Percentiles rank a stretch among this genome's conserved stretches.
These are phyloP conservation scores for Schizopygopsis pylzovi DNA, from an alignment of 2,797 vertebrate species.

Conservation along the genomic window DNA sequence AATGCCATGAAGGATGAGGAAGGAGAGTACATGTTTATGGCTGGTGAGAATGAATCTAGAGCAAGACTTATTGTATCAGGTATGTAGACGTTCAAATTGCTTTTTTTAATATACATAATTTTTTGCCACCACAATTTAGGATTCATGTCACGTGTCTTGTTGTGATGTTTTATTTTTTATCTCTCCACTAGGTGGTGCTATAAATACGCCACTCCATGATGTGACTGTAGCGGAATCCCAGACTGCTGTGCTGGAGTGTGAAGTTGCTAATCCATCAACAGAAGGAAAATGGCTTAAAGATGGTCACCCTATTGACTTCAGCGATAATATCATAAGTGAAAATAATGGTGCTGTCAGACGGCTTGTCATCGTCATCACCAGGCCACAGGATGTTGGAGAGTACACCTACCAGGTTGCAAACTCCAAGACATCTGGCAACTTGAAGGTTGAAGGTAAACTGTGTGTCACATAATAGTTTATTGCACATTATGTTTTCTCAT, in stretches of 20 bases:
- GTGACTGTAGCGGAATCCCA: constrained; percentile 94
- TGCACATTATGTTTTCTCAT: background rate
- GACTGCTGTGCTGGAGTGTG: constrained; percentile 89
- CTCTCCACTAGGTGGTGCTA: constrained; percentile 86
- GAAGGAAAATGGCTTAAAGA: constrained; percentile 92
- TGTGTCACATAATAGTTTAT: background rate
- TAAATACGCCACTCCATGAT: constrained; percentile 91
- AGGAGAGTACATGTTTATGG: constrained; percentile 91
- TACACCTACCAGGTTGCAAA: constrained; percentile 95
- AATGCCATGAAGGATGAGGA: constrained; percentile 98
- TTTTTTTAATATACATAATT: background rate
- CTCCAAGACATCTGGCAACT: constrained; percentile 92
- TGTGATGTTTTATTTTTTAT: background rate
- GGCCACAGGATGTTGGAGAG: constrained; percentile 91
- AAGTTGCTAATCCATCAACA: constrained; percentile 90
- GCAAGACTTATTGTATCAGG: constrained; percentile 93
- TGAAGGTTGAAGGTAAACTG: constrained; percentile 89
- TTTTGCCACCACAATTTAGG: background rate
- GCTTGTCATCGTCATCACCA: constrained; percentile 85
- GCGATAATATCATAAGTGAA: constrained; percentile 82
- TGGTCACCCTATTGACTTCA: constrained; percentile 81
- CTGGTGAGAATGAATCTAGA: constrained; percentile 92
- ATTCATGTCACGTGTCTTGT: background rate
- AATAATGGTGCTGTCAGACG: constrained; percentile 83
- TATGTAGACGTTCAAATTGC: constrained; percentile 61